Base-by-base conservation (phyloP, 2,797 vertebrate species). In the Eulemur albifrons region DNA sequence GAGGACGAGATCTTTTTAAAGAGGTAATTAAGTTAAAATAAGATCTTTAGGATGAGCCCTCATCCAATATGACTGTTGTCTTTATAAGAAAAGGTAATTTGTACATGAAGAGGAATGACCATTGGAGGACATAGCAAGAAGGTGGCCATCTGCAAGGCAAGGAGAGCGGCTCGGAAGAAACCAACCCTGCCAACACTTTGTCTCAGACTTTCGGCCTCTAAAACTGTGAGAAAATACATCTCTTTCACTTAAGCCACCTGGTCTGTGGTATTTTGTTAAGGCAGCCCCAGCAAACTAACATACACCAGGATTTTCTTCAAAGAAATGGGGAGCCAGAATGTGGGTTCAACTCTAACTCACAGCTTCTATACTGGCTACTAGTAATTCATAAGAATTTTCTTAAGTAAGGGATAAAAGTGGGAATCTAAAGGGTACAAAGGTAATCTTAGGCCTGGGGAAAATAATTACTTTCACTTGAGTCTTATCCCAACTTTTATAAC, bases 391-490 rank as follows among this genome's bases (percentile, higher is more conserved):
- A 84, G 54, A 54, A 50, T 61, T 79, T 61, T 77, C 81, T 65
- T 30, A 88, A 54, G 15, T 73, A 77, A 57, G 15, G 43, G 15
- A 59, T 59, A 93, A 88, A 94, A 32, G 10, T 65, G 4, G 5
- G 20, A 63, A 1, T 73, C 50, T 84, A 59, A 69, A 23, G 35
- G 12, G 48, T n/a, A 80, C 9, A 75, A 96, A 90, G 17, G 65
- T 48, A 70, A 83, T 50, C 17, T 84, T 54, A 76, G 65, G 25
- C 30, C 9, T 70, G 48, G 30, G 25, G 32, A 57, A 96, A 87
- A 61, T 63, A 93, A 92, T 43, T 73, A n/a, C 88, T 69, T 84
- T 67, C 18, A 54, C 40, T 81, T 82, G 25, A 61, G 67, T 80
- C 63, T 70, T 93, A 88, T 1, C 21, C 15, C 61, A 63, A 38